phyloP scores from a whole-genome alignment of 2,113 vertebrate species.

The Eupsittula cactorum region DNA sequence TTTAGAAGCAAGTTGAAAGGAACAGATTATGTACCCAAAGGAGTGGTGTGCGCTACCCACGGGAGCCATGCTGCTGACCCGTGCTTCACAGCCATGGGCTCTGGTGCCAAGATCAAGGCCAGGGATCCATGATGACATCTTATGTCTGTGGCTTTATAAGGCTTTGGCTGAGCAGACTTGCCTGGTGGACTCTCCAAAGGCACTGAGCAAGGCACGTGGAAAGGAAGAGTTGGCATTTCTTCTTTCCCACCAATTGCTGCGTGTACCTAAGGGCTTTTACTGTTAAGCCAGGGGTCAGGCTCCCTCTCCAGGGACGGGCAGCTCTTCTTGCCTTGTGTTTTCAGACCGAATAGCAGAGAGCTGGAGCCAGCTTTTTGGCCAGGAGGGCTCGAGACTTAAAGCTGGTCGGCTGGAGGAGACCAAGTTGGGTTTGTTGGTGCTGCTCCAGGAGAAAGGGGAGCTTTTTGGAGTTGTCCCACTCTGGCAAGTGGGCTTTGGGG shows the following conservation, averaged over 20 bases:
- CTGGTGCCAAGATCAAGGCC: background rate
- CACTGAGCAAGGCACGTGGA: fast-evolving
- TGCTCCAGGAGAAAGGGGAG: background rate
- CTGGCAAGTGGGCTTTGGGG: background rate
- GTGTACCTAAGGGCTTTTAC: background rate
- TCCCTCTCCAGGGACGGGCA: background rate
- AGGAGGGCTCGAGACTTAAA: background rate
- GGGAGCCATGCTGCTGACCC: fast-evolving
- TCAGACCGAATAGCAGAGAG: background rate
- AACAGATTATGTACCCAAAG: fast-evolving
- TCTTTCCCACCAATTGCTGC: background rate
- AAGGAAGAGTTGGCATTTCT: background rate
- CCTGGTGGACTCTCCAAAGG: background rate
- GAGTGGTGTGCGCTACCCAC: fast-evolving
- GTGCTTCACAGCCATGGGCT: background rate
- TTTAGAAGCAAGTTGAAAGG: background rate
- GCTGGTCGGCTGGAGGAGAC: background rate
- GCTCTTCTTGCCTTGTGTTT: background rate
- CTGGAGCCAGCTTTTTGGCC: background rate
- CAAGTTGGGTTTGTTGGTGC: background rate
- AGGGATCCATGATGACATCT: background rate
- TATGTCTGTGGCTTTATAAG: background rate
- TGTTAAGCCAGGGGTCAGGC: background rate
- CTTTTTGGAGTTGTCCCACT: background rate
- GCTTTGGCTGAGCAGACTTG: background rate